These are phyloP conservation scores for Heliconius charithonia DNA, from an alignment of 2,888 invertebrate genomes.

Conservation along the genomic window DNA sequence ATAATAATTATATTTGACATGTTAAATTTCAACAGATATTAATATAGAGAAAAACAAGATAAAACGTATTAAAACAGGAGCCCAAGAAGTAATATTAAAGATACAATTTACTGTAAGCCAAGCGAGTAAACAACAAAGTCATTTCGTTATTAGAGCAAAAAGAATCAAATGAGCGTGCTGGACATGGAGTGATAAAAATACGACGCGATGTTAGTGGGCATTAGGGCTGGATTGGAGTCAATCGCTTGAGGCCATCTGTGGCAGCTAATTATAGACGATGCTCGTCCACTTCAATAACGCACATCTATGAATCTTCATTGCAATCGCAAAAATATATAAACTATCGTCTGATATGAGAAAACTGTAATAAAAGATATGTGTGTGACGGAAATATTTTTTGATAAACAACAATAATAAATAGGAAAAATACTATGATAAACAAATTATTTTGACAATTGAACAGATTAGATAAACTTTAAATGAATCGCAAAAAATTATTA, in stretches of 20 bases:
- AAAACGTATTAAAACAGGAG: not conserved
- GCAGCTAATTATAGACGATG: slow-evolving; percentile 78
- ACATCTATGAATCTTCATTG: slow-evolving; percentile 69
- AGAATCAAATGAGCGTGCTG: slow-evolving; percentile 57
- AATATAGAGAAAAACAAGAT: not conserved
- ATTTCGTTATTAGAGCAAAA: slow-evolving; percentile 43
- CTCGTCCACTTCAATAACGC: slow-evolving; percentile 70
- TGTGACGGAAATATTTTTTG: slow-evolving; percentile 1
- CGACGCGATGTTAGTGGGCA: slow-evolving; percentile 67
- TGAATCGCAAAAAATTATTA: too few relatives aligned
- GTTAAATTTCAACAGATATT: not conserved
- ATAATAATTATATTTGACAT: too few relatives aligned
- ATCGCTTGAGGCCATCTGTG: slow-evolving; percentile 81
- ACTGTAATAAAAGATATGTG: slow-evolving; percentile 1
- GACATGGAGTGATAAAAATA: slow-evolving; percentile 75
- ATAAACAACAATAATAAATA: slow-evolving; percentile 10
- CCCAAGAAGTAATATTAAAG: slow-evolving; percentile 10
- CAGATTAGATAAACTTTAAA: slow-evolving; percentile 1
- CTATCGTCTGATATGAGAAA: slow-evolving; percentile 12
- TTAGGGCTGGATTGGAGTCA: slow-evolving; percentile 81
- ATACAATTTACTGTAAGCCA: slow-evolving; percentile 42
- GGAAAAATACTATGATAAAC: slow-evolving; percentile 17
- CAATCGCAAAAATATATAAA: slow-evolving; percentile 54
- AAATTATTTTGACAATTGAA: slow-evolving; percentile 1
- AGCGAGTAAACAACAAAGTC: slow-evolving; percentile 43